phyloP scores from a whole-genome alignment of 2,888 invertebrate species.

The Monoplex corrugatus region DNA sequence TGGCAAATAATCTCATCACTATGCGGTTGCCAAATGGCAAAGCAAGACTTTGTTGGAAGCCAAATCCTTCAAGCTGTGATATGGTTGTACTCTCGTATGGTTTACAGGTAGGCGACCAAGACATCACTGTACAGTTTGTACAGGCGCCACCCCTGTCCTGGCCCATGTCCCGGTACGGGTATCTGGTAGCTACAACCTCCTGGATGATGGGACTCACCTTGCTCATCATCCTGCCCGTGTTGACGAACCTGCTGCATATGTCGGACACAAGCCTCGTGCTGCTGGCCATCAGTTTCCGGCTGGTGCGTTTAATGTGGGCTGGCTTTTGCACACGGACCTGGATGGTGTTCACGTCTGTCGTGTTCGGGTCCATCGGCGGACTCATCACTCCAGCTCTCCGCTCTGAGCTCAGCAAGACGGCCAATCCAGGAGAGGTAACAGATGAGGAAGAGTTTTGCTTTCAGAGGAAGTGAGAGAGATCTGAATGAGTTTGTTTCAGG shows the following conservation, averaged over 20 bases:
- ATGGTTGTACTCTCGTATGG: no score
- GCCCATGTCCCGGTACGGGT: constrained; percentile 78
- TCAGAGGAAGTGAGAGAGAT: background rate
- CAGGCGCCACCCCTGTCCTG: constrained; percentile 77
- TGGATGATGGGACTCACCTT: constrained; percentile 78
- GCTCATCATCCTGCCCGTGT: constrained; percentile 77
- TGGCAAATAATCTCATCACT: no score
- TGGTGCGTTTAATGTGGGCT: constrained; percentile 73
- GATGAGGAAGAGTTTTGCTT: no score
- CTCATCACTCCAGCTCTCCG: constrained; percentile 76
- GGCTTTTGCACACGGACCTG: constrained; percentile 72
- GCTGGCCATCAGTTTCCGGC: constrained; percentile 76
- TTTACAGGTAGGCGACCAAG: constrained; percentile 78
- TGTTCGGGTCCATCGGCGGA: constrained; percentile 76
- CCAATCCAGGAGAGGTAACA: constrained; percentile 60
- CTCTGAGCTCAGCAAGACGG: constrained; percentile 78
- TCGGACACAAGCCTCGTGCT: constrained; percentile 75
- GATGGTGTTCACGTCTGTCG: constrained; percentile 78
- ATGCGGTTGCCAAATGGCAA: no score
- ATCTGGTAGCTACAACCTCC: constrained; percentile 79
- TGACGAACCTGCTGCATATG: constrained; percentile 69
- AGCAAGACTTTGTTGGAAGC: no score
- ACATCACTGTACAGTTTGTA: constrained; percentile 78
- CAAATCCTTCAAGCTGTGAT: no score
- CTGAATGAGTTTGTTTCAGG: no score